These are phyloP conservation scores for Copsychus sechellarum DNA, from an alignment of 2,113 vertebrate genomes.

Conservation along the genomic window DNA sequence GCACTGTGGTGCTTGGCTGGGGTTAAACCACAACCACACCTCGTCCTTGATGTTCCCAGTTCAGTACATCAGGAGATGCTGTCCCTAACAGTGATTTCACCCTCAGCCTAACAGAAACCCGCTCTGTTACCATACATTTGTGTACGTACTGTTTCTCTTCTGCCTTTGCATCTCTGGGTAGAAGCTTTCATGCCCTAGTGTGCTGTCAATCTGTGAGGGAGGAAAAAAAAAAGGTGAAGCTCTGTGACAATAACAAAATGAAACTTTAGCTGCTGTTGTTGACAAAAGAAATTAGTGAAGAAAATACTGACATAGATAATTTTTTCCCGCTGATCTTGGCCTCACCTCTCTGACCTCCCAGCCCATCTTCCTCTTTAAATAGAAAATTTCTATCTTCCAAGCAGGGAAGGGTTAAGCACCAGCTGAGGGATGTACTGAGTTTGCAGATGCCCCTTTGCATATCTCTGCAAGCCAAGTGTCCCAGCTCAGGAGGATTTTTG, in stretches of 20 bases:
- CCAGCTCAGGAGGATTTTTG: background rate
- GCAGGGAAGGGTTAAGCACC: background rate
- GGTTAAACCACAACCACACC: background rate
- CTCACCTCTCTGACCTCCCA: background rate
- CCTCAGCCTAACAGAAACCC: background rate
- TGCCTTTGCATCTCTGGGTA: constrained; percentile 24
- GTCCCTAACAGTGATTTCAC: background rate
- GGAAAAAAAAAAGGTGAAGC: background rate
- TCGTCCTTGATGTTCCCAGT: background rate
- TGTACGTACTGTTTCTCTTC: constrained; percentile 58
- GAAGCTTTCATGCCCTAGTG: background rate
- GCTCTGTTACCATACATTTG: background rate
- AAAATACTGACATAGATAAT: background rate
- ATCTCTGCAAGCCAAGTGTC: background rate
- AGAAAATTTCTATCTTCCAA: background rate
- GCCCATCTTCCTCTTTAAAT: background rate
- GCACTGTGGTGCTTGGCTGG: background rate
- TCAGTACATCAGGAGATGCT: background rate
- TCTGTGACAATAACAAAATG: background rate
- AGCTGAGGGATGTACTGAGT: background rate
- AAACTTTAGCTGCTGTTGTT: background rate
- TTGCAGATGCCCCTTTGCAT: background rate
- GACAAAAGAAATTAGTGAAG: background rate
- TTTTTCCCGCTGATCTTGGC: background rate
- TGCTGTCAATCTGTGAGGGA: constrained; percentile 10